phyloP scores from a whole-genome alignment of 2,797 vertebrate species.

The Merluccius polli region DNA sequence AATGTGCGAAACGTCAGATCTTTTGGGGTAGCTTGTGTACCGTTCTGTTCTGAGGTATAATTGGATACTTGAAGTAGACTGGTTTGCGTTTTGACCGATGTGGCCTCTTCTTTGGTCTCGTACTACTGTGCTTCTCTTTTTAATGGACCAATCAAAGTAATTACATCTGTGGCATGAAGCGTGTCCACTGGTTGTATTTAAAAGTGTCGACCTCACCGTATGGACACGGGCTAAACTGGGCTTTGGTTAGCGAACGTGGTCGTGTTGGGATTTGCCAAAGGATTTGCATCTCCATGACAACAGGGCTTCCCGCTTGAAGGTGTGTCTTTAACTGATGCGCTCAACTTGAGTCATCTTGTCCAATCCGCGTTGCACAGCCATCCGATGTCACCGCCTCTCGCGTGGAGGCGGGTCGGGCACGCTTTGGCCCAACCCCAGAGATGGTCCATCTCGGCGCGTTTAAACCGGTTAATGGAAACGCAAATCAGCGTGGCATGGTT shows the following conservation, averaged over 20 bases:
- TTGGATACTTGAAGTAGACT: slow-evolving; percentile 52
- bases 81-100: slow-evolving; percentile 51
- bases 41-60: slow-evolving; percentile 42
- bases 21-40: slow-evolving; percentile 25
- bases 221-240: slow-evolving; percentile 36
- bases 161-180: slow-evolving; percentile 48
- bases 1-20: slow-evolving; percentile 43
- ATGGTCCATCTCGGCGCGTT: too few relatives aligned
- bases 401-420: too few relatives aligned
- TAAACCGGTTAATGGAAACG: too few relatives aligned
- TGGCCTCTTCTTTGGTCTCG: slow-evolving; percentile 56
- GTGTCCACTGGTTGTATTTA: slow-evolving; percentile 35
- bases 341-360: too few relatives aligned
- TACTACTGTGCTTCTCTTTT: slow-evolving; percentile 55
- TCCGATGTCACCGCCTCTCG: too few relatives aligned
- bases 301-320: too few relatives aligned
- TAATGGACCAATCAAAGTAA: slow-evolving; percentile 44
- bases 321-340: too few relatives aligned
- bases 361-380: too few relatives aligned
- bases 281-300: too few relatives aligned
- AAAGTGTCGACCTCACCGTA: slow-evolving; percentile 36
- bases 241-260: slow-evolving; percentile 16
- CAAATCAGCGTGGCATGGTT: too few relatives aligned
- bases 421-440: too few relatives aligned
- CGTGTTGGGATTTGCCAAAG: neutral